These are phyloP conservation scores for Scomber japonicus DNA, from an alignment of 2,113 vertebrate genomes.

Conservation along the genomic window DNA sequence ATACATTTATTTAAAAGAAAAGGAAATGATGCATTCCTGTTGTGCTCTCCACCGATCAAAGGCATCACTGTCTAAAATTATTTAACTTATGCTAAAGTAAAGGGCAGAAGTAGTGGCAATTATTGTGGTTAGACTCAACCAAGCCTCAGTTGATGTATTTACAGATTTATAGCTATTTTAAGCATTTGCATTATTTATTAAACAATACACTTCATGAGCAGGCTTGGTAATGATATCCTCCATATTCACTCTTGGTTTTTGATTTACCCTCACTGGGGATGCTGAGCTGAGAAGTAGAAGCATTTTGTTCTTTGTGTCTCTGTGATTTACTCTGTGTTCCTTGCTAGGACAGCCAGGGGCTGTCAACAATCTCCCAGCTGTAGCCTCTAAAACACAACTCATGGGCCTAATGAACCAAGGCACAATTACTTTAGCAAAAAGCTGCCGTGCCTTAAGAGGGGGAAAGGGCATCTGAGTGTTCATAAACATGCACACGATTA, in stretches of 20 bases:
- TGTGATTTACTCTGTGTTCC: constrained; percentile 70
- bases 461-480: constrained; percentile 52
- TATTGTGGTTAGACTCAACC: neutral
- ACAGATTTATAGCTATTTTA: constrained; percentile 14
- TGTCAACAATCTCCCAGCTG: constrained; percentile 74
- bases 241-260: constrained; percentile 30
- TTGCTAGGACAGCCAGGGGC: constrained; percentile 72
- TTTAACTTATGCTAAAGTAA: neutral
- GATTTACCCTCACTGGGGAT: constrained; percentile 50
- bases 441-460: constrained; percentile 56
- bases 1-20: neutral
- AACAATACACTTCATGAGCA: constrained; percentile 12
- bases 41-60: neutral
- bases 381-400: constrained; percentile 78
- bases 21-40: neutral
- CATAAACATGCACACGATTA: constrained; percentile 31
- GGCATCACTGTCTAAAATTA: neutral
- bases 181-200: neutral
- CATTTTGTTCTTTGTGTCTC: constrained; percentile 65
- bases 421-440: constrained; percentile 77
- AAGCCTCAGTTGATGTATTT: neutral
- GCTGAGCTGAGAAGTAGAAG: constrained; percentile 53
- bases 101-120: neutral
- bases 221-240: constrained; percentile 7
- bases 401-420: constrained; percentile 80